Evolutionary conservation across 2,888 invertebrate genomes (phyloP), one percentile per base, ranked within the genome.

Genomic region (Campoplex capitator): DNA sequence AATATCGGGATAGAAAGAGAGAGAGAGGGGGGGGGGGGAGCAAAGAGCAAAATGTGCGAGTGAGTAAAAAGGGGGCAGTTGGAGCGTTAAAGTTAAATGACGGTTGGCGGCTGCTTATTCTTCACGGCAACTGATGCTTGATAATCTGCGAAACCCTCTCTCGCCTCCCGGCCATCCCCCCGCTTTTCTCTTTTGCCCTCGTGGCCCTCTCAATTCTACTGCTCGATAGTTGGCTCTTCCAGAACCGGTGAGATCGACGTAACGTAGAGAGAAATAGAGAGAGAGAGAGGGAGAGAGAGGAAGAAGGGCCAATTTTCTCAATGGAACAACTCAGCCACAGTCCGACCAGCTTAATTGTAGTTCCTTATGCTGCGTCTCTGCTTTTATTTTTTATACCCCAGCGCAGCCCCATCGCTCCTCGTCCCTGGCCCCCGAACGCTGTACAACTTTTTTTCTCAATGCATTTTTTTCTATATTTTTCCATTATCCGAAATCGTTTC

Each of bases 71-170:
- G 89, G 88, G 89, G 88, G 90, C 91, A 93, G 92, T 92, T 93
- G 92, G 90, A 93, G 94, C 94, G 94, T 94, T 94, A 94, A 94
- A 94, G 94, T 94, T 94, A 94, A 94, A 94, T 94, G 94, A 94
- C 93, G 94, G 94, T 94, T 93, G 94, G 93, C 93, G 94, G 94
- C 93, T 94, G 94, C 93, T 94, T 93, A 94, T 94, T 94, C 94
- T 94, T 94, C 94, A 92, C 93, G 91, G 89, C 93, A 94, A 94
- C 94, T 93, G 94, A 94, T 94, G 94, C 94, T 94, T 94, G 93
- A 93, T 94, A 94, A 94, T 94, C 93, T 92, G 93, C 93, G 92
- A 93, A 93, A 92, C 91, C 90, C 91, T 84, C 67, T 84, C 78
- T 73, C 62, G 73, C 82, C 86, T 75, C 73, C 23, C 73, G 45